Conservation (phyloP, 2,888 invertebrate genomes). For the Pheosia tremula region DNA sequence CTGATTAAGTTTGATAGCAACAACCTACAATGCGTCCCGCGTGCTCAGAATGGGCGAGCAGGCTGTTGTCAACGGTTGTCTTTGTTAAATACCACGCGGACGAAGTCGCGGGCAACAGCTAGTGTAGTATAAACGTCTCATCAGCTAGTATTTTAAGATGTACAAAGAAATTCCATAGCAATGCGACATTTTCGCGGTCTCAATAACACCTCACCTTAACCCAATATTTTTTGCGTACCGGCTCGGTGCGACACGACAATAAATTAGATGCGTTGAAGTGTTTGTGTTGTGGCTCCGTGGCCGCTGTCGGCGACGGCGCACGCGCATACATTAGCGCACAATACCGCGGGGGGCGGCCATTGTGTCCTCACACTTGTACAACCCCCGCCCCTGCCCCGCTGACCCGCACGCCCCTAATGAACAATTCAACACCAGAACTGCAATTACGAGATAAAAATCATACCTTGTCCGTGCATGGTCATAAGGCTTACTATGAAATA, state of each 20-base stretch:
- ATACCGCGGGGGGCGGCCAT: constrained; percentile 74
- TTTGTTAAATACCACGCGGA: too few relatives aligned
- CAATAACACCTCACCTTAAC: constrained; percentile 60
- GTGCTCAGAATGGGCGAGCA: too few relatives aligned
- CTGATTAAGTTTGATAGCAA: too few relatives aligned
- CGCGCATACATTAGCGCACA: constrained; percentile 78
- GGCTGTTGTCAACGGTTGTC: too few relatives aligned
- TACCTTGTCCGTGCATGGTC: background rate
- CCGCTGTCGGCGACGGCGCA: constrained; percentile 66
- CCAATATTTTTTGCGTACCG: constrained; percentile 72
- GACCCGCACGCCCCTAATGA: constrained; percentile 66
- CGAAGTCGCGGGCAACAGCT: too few relatives aligned
- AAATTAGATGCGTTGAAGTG: constrained; percentile 83
- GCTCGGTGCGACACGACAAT: constrained; percentile 69
- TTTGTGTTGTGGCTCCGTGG: constrained; percentile 73
- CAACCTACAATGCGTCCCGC: too few relatives aligned
- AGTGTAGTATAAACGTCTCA: too few relatives aligned
- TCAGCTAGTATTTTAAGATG: too few relatives aligned
- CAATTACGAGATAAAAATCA: constrained; percentile 49
- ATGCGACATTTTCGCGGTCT: constrained; percentile 11
- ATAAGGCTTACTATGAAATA: background rate
- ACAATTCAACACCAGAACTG: constrained; percentile 70
- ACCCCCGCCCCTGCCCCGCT: constrained; percentile 33
- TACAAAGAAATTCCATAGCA: background rate
- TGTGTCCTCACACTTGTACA: constrained; percentile 65